Base-by-base conservation (phyloP, 2,888 invertebrate genomes). In the Vannuccia rotundouncinata region DNA sequence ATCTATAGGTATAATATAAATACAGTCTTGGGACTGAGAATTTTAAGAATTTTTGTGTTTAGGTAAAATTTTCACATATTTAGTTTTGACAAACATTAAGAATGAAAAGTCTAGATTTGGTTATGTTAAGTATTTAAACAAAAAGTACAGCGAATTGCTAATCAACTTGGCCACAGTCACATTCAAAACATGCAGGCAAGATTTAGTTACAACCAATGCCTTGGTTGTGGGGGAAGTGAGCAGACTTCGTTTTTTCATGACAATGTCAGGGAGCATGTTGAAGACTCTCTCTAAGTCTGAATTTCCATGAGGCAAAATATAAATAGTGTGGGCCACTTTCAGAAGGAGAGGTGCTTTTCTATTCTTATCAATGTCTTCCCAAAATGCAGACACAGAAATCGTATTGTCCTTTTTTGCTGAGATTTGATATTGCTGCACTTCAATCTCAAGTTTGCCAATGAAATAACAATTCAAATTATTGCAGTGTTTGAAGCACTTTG, bases 221-320 rank as follows among this genome's bases (percentile, higher is more conserved):
- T 66, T 66, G 10, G 25, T 22, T 22, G 66, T 66, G 17, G 13
- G 66, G 10, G 66, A 2, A 66, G 66, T n/a, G 10, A 66, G 66
- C 2, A 5, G 10, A 66, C 17, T 66, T n/a, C n/a, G 17, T 22
- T 66, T 66, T 66, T 66, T 66, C 5, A 22, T 66, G 22, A 66
- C 22, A 22, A 66, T 66, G 66, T 66, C 66, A n/a, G 22, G 66
- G 17, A 66, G 25, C 66, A 66, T 66, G 25, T 27, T 66, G 25
- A 66, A 66, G 17, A 66, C 66, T n/a, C 66, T n/a, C 10, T 66
- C 66, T 66, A 66, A 17, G 2, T 66, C 66, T n/a, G 66, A 17
- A 66, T 66, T 66, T 2, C 66, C 66, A 66, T 66, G 66, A n/a
- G 66, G 66, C 66, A 66, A n/a, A 22, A 66, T 66, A 5, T n/a